Percentiles rank a stretch among this genome's conserved stretches.
phyloP scores from a whole-genome alignment of 1,140 invertebrate species.

The Zelostemma sp. region DNA sequence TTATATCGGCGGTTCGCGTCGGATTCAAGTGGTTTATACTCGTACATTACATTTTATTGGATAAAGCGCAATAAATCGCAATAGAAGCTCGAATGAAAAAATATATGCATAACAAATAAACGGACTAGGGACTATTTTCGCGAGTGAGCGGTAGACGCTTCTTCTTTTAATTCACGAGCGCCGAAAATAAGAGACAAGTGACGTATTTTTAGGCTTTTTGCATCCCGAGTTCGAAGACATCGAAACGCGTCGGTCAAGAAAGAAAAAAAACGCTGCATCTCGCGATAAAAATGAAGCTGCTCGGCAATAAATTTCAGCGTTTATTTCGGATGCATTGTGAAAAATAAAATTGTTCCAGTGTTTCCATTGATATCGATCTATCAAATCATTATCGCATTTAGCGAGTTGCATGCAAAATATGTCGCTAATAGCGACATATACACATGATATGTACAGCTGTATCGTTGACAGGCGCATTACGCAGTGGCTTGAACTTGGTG shows the following conservation, averaged over 20 bases:
- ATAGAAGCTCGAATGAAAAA: no score
- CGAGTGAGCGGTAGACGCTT: slow-evolving; percentile 9
- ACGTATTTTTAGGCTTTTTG: slow-evolving; percentile 49
- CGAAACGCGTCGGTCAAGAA: slow-evolving; percentile 29
- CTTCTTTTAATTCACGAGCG: slow-evolving; percentile 39
- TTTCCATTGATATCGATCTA: no score
- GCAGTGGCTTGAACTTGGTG: slow-evolving; percentile 47
- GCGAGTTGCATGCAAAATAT: slow-evolving; percentile 23
- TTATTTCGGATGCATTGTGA: not conserved
- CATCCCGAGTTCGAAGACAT: slow-evolving; percentile 44
- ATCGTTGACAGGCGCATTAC: slow-evolving; percentile 55
- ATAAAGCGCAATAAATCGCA: no score
- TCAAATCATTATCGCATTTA: not conserved
- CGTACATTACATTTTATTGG: no score
- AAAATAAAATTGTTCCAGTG: no score
- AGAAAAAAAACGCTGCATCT: slow-evolving; percentile 31
- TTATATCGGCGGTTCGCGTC: not conserved
- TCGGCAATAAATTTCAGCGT: not conserved
- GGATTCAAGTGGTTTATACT: no score
- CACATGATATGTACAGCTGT: slow-evolving; percentile 43
- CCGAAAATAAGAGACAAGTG: slow-evolving; percentile 40
- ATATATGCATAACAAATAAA: no score
- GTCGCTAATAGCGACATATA: slow-evolving; percentile 44
- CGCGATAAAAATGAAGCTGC: slow-evolving; percentile 13
- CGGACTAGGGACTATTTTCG: no score